Base-by-base conservation (phyloP, 2,113 vertebrate genomes). In the Poicephalus gulielmi region DNA sequence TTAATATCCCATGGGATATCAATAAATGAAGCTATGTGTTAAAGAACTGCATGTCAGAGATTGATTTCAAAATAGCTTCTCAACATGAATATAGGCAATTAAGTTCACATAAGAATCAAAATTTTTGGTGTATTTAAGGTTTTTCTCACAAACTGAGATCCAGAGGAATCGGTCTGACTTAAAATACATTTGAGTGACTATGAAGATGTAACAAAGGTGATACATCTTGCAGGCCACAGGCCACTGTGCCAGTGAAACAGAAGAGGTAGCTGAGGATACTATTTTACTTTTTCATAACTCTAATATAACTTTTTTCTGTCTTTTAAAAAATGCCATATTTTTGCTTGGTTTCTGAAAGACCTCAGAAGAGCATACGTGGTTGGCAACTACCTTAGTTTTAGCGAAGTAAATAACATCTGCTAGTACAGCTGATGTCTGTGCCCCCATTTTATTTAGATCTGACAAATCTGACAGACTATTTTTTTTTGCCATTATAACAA, bases 11-110 rank as follows among this genome's bases (percentile, higher is more conserved):
- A 15, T 13, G 49, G 30, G 28, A 39, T 39, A 25, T 13, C 39
- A 15, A 24, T 27, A 50, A 79, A 52, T 49, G 10, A 69, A 94
- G 10, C 22, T 11, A 4, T 0, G 1, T 7, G n/a, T 9, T 49
- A 33, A 59, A 49, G 28, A 53, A 44, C 9, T n/a, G 19, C 9
- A 3, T 7, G 15, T 35, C 0, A 0, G 37, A 3, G 30, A 25
- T 6, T 17, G 27, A 4, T 25, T 59, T 64, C 23, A 28, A 39
- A 49, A 62, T 1, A 71, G 7, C 33, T 85, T 12, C 43, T 70
- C 7, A 2, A 22, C 35, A 16, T 6, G 7, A 18, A 7, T 13
- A 23, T 3, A 25, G n/a, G 8, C 5, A 81, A 59, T 6, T 17
- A n/a, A 16, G 17, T 27, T 80, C 28, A 49, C 7, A 6, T 30